phyloP scores from a whole-genome alignment of 1,140 invertebrate genomes.

The Arion vulgaris region DNA sequence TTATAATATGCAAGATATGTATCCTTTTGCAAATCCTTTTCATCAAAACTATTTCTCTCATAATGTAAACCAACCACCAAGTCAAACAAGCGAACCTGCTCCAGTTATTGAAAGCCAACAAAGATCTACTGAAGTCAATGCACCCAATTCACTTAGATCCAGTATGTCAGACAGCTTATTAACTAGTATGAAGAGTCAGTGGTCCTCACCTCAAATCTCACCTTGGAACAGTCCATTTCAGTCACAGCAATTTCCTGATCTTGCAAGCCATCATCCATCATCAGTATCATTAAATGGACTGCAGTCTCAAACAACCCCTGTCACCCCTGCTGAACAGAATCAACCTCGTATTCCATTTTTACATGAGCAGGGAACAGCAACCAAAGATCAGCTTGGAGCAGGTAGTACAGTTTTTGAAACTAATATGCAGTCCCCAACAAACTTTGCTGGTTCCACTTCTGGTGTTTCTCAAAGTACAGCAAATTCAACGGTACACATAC shows the following conservation, averaged over 20 bases:
- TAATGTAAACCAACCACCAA: background rate
- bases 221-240: background rate
- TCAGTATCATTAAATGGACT: background rate
- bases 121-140: background rate
- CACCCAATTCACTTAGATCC: background rate
- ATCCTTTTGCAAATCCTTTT: background rate
- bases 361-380: background rate
- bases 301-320: background rate
- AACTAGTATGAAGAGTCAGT: background rate
- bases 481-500: constrained; percentile 2
- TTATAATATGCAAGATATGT: constrained; percentile 3
- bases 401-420: background rate
- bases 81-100: background rate
- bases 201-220: background rate
- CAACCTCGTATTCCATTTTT: background rate
- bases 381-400: background rate
- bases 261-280: background rate
- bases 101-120: background rate
- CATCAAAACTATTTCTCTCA: background rate
- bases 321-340: background rate
- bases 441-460: background rate
- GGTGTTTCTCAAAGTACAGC: background rate
- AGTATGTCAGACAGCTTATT: background rate
- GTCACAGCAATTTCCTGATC: background rate
- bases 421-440: background rate